Evolutionary conservation across 2,113 vertebrate genomes (phyloP).

Genomic region (Alouatta palliata): DNA sequence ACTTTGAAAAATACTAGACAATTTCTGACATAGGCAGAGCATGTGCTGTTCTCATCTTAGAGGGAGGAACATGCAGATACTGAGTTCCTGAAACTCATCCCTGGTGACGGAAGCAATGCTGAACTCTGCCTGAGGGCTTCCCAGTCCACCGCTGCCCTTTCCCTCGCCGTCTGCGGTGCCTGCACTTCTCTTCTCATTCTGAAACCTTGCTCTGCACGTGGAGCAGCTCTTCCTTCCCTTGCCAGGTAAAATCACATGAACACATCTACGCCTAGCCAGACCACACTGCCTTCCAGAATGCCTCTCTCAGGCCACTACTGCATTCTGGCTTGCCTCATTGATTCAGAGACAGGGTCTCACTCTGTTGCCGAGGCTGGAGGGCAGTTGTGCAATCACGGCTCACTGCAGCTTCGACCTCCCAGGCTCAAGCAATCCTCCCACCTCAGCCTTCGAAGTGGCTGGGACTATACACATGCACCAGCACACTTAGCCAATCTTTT

Average conservation of each 20-base stretch:
- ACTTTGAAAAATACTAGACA: background rate
- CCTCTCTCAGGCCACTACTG: rapidly evolving
- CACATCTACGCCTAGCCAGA: background rate
- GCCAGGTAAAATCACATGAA: background rate
- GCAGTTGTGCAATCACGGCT: too few species aligned
- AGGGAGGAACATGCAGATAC: background rate
- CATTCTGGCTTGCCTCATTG: background rate
- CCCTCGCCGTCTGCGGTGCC: background rate
- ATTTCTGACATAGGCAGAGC: background rate
- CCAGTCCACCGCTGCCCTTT: background rate
- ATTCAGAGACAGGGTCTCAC: too few species aligned
- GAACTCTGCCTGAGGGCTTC: background rate
- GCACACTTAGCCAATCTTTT: too few species aligned
- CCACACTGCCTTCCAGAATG: rapidly evolving
- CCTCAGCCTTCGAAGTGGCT: too few species aligned
- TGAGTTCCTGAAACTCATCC: background rate
- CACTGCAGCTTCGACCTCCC: too few species aligned
- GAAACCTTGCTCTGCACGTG: background rate
- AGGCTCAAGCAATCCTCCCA: too few species aligned
- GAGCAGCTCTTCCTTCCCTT: background rate
- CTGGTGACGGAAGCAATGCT: background rate
- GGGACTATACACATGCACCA: too few species aligned
- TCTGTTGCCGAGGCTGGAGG: too few species aligned
- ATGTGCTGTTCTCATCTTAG: background rate
- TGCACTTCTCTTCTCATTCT: background rate